Evolutionary conservation across 2,888 invertebrate species (phyloP).

Genomic region (Macrosiphum euphorbiae): DNA sequence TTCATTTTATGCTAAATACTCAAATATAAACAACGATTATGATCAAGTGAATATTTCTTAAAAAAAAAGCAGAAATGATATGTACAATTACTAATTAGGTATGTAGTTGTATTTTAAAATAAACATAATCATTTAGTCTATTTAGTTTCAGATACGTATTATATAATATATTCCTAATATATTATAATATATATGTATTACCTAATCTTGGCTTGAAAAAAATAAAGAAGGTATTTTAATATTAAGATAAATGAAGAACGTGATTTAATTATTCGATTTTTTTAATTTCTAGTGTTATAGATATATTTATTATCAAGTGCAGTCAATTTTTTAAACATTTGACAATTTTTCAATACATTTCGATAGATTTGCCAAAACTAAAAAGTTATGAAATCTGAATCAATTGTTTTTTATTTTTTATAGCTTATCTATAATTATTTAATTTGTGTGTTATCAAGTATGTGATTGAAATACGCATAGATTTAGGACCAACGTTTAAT

Average conservation of each 20-base stretch:
- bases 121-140: background rate
- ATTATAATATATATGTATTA: background rate
- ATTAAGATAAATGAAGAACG: background rate
- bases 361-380: background rate
- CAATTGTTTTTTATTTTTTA: background rate
- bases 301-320: background rate
- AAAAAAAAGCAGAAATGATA: background rate
- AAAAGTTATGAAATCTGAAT: background rate
- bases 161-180: background rate
- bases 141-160: background rate
- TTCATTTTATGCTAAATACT: background rate
- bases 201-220: background rate
- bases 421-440: background rate
- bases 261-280: background rate
- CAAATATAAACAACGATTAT: background rate
- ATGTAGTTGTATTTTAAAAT: background rate
- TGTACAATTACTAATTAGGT: background rate
- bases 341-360: background rate
- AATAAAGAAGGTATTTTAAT: background rate
- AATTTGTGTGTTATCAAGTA: background rate
- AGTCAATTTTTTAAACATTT: background rate
- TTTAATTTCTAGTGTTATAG: background rate
- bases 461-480: background rate
- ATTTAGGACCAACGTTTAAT: background rate
- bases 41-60: background rate